Evolutionary conservation across 2,113 vertebrate species (phyloP), one percentile per base, ranked within the genome.

Genomic region (Riparia riparia): DNA sequence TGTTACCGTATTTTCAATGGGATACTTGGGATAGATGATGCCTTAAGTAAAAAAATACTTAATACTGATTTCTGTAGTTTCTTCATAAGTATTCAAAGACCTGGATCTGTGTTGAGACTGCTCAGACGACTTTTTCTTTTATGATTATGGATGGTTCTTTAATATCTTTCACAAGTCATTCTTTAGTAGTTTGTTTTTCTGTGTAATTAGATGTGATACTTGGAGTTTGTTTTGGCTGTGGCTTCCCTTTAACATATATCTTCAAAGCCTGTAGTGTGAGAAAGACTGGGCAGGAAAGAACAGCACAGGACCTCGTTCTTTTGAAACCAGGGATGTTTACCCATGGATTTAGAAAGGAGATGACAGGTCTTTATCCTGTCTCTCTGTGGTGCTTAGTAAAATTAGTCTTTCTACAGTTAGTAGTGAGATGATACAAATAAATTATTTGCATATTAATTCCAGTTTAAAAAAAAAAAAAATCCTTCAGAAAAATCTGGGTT

Each of bases 281-380:
- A 94, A 56, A 90, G 57, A 57, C 53, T 69, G 54, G 79, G 90
- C 93, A 95, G 95, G 95, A 96, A 95, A 94, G 93, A 94, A 65
- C 10, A 8, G 63, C 0, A 0, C 65, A 79, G 70, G 63, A 72
- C 42, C 28, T 1, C 0, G 14, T 50, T 79, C 86, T 87, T 89
- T 96, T 94, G 94, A 96, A 93, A 94, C 31, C 45, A 31, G 91
- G 93, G 81, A 91, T 96, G 93, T 94, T 97, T 95, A 94, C 78
- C 53, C 45, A 17, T 45, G 66, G 61, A 64, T 32, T 68, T 87
- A 72, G 50, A 93, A 93, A 87, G 86, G 81, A 79, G 53, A 87
- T 47, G 58, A 74, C 61, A 45, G 12, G 78, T 82, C 66, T 88
- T 90, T 86, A 76, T 94, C 66, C 78, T 86, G 61, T 87, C 53